These are phyloP conservation scores for Phalacrocorax aristotelis DNA, from an alignment of 2,113 vertebrate species.

Conservation along the genomic window DNA sequence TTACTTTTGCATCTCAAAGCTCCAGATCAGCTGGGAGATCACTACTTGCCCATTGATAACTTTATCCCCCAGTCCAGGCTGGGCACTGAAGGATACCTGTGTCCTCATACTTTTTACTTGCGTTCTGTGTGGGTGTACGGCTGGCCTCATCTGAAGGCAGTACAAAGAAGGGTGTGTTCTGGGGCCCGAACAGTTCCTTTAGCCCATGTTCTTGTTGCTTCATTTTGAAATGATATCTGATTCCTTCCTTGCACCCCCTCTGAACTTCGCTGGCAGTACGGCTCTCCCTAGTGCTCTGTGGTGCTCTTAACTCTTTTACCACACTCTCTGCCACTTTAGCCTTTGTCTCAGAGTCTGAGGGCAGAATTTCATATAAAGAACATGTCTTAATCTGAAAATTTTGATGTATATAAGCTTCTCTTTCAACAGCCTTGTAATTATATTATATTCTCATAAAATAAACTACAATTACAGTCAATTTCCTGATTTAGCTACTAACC, in stretches of 20 bases:
- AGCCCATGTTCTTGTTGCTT: not conserved
- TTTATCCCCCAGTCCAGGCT: not conserved
- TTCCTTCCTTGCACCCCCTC: not conserved
- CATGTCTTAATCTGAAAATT: constrained; percentile 1
- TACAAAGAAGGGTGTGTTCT: not conserved
- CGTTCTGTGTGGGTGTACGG: not conserved
- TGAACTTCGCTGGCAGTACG: not conserved
- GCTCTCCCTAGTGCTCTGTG: not conserved
- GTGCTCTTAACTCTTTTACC: not conserved
- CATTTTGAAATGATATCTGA: not conserved
- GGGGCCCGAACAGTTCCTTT: not conserved
- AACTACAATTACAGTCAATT: constrained; percentile 33
- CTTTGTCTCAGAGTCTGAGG: not conserved
- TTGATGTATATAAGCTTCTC: constrained; percentile 32
- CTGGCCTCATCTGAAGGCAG: not conserved
- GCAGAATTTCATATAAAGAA: not conserved
- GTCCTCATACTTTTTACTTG: not conserved
- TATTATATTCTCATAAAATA: constrained; percentile 37
- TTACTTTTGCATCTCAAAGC: not conserved
- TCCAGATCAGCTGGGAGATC: not conserved
- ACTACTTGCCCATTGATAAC: not conserved
- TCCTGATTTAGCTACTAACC: constrained; percentile 33
- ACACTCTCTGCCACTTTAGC: not conserved
- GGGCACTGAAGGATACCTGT: not conserved
- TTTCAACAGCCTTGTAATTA: constrained; percentile 34